Percentiles rank a stretch among this genome's conserved stretches.
These are phyloP conservation scores for Syngnathus rostellatus DNA, from an alignment of 2,797 vertebrate species.

Conservation along the genomic window DNA sequence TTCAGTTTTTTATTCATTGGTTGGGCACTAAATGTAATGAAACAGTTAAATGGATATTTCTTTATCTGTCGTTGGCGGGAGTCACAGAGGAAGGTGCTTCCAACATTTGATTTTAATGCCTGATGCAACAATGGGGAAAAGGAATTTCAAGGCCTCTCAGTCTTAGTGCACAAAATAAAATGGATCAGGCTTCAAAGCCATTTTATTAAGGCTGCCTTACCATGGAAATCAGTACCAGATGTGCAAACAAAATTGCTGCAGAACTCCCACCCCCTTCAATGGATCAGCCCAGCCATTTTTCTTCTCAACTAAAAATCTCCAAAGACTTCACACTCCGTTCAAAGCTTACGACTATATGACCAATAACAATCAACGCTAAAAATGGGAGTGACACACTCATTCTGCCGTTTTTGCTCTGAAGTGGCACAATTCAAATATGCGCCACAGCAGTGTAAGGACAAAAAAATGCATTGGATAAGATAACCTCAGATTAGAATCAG, in stretches of 20 bases:
- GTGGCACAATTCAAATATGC: not conserved
- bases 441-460: not conserved
- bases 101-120: slow-evolving; percentile 56
- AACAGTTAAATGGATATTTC: slow-evolving; percentile 1
- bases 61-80: slow-evolving; percentile 13
- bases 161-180: slow-evolving; percentile 82
- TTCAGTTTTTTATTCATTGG: not conserved
- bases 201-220: slow-evolving; percentile 83
- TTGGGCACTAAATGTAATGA: not conserved
- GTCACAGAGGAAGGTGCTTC: slow-evolving; percentile 52
- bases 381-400: not conserved
- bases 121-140: slow-evolving; percentile 75
- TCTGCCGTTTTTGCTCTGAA: not conserved
- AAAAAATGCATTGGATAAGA: not conserved
- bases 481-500: not conserved
- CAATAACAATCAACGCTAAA: not conserved
- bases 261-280: slow-evolving; percentile 39
- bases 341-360: not conserved
- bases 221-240: slow-evolving; percentile 87
- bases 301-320: slow-evolving; percentile 24
- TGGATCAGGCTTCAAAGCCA: slow-evolving; percentile 82
- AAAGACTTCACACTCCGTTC: not conserved
- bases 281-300: slow-evolving; percentile 31
- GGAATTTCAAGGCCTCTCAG: slow-evolving; percentile 72
- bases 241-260: slow-evolving; percentile 63